phyloP scores from a whole-genome alignment of 1,140 invertebrate genomes.

The Leptinotarsa lineolata region DNA sequence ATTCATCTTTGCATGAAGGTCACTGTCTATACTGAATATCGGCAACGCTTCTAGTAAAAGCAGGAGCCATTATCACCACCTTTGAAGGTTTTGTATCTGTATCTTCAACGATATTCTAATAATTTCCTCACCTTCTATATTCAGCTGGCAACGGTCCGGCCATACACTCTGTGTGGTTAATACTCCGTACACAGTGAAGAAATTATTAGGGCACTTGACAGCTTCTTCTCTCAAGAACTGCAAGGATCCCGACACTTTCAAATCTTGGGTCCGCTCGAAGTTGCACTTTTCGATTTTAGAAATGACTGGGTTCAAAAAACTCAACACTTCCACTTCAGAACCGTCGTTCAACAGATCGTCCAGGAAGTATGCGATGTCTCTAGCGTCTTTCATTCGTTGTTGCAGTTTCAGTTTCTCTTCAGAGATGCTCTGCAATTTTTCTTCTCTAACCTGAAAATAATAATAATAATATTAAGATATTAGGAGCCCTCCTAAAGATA shows the following conservation, averaged over 20 bases:
- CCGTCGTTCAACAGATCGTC: slow-evolving; percentile 68
- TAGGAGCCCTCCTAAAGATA: no score
- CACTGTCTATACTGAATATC: no score
- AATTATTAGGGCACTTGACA: slow-evolving; percentile 53
- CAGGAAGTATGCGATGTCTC: slow-evolving; percentile 64
- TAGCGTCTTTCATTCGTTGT: slow-evolving; percentile 56
- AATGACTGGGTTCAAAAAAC: slow-evolving; percentile 65
- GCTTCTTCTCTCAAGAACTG: slow-evolving; percentile 60
- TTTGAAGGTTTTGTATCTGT: no score
- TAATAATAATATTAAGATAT: no score
- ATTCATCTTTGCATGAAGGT: no score
- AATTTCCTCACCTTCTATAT: slow-evolving; percentile 58
- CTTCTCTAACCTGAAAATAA: slow-evolving; percentile 50
- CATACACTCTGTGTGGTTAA: slow-evolving; percentile 64
- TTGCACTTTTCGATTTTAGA: slow-evolving; percentile 66
- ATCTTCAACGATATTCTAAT: not conserved
- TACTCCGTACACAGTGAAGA: slow-evolving; percentile 59
- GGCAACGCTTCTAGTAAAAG: no score
- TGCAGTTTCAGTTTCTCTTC: slow-evolving; percentile 59
- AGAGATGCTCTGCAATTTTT: slow-evolving; percentile 59
- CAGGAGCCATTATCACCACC: no score
- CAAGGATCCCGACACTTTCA: slow-evolving; percentile 57
- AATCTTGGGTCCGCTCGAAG: slow-evolving; percentile 37
- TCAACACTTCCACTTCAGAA: slow-evolving; percentile 70
- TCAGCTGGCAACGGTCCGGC: slow-evolving; percentile 60